Percentiles rank a stretch among this genome's conserved stretches.
phyloP scores from a whole-genome alignment of 2,797 vertebrate genomes.

The Arrhamphus sclerolepis region DNA sequence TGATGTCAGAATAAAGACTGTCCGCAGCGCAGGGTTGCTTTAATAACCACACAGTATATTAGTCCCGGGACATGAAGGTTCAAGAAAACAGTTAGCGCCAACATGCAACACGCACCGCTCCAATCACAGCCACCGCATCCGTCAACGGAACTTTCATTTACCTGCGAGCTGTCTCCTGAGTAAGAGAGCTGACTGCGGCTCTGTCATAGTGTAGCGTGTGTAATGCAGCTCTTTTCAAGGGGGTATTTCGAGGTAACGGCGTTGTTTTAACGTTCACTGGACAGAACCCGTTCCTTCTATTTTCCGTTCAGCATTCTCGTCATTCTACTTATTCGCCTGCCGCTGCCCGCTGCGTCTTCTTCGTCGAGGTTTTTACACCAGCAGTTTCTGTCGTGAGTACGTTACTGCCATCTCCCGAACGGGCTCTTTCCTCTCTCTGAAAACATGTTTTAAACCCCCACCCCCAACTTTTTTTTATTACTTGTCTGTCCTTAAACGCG shows the following conservation, averaged over 20 bases:
- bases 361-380: constrained; percentile 19
- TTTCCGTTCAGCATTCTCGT: constrained; percentile 69
- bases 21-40: not conserved
- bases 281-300: constrained; percentile 57
- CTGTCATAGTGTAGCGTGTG: constrained; percentile 85
- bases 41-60: not conserved
- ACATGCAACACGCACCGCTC: constrained; percentile 26
- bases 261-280: constrained; percentile 50
- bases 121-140: constrained; percentile 59
- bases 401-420: constrained; percentile 37
- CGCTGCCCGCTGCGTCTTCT: constrained; percentile 4
- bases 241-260: constrained; percentile 41
- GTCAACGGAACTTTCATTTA: constrained; percentile 72
- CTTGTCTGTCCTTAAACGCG: no score
- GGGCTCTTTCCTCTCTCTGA: no score
- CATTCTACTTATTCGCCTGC: constrained; percentile 69
- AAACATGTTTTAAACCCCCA: no score
- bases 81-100: constrained; percentile 58
- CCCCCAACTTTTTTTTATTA: no score
- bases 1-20: not conserved
- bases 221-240: constrained; percentile 46
- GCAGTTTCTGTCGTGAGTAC: not conserved
- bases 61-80: constrained; percentile 28
- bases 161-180: constrained; percentile 98
- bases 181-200: constrained; percentile 94